Conservation (phyloP, 1,140 invertebrate genomes). For the Glomeris maerens region DNA sequence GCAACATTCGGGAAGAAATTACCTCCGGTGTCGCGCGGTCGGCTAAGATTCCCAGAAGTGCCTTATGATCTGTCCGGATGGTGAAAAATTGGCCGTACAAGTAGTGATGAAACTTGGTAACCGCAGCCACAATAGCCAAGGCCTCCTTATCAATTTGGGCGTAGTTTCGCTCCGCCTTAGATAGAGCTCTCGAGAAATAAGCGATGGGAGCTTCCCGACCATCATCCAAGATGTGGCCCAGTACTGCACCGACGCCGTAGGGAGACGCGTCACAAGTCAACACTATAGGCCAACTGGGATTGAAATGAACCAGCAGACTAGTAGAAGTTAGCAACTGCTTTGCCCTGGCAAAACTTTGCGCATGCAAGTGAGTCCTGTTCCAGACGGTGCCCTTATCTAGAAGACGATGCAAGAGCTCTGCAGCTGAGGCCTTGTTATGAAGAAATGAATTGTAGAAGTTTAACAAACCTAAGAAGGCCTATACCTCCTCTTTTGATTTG, state of each 20-base stretch:
- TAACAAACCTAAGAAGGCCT: neutral
- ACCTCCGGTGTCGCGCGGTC: too few species aligned
- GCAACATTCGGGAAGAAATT: too few species aligned
- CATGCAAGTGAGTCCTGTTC: conserved; percentile 24
- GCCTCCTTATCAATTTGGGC: too few species aligned
- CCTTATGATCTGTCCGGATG: too few species aligned
- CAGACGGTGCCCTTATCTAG: conserved; percentile 29
- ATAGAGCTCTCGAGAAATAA: too few species aligned
- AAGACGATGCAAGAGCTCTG: conserved; percentile 26
- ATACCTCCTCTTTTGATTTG: too few species aligned
- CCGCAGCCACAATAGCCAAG: too few species aligned
- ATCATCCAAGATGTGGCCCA: conserved; percentile 31
- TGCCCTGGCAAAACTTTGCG: conserved; percentile 26
- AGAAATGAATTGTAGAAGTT: neutral
- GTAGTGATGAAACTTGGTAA: too few species aligned
- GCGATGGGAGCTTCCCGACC: conserved; percentile 31
- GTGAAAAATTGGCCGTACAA: too few species aligned
- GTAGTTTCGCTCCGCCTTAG: conserved; percentile 30
- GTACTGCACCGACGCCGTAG: too few species aligned
- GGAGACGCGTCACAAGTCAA: conserved; percentile 25
- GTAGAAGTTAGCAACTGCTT: conserved; percentile 22
- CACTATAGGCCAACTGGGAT: conserved; percentile 13
- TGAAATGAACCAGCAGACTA: conserved; percentile 21
- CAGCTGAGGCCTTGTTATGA: conserved; percentile 13
- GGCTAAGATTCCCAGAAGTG: too few species aligned